Percentiles rank a stretch among this genome's conserved stretches.
These are phyloP conservation scores for Phaethon lepturus DNA, from an alignment of 2,113 vertebrate genomes.

Conservation along the genomic window DNA sequence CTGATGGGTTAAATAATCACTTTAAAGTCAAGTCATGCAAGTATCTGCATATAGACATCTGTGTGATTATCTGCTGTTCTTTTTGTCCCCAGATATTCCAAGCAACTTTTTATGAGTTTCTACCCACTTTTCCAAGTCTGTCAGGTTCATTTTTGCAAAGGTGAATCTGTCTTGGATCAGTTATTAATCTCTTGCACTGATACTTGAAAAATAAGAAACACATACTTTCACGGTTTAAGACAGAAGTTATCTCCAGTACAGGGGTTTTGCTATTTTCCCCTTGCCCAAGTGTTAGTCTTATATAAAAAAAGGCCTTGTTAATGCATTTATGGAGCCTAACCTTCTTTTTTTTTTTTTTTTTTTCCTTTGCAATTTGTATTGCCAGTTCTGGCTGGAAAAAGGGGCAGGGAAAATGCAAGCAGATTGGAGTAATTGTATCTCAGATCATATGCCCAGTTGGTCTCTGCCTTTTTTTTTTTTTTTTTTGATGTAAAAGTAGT, in stretches of 20 bases:
- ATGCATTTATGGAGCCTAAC: background rate
- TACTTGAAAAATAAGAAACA: background rate
- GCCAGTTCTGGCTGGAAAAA: background rate
- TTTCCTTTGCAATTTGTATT: background rate
- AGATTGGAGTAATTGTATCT: background rate
- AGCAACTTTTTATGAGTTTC: background rate
- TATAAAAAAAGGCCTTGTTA: background rate
- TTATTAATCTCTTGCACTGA: background rate
- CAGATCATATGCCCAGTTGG: background rate
- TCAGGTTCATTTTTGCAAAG: background rate
- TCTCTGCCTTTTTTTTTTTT: background rate
- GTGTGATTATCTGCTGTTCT: background rate
- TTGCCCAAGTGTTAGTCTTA: background rate
- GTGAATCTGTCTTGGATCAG: background rate
- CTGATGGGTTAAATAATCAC: background rate
- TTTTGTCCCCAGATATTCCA: background rate
- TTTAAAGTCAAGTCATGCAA: background rate
- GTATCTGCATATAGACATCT: background rate
- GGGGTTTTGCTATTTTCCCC: background rate
- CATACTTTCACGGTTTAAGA: background rate
- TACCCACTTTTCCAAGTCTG: background rate
- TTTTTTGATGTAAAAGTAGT: background rate
- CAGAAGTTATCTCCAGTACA: background rate
- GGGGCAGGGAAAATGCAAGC: background rate
- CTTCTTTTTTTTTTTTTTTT: background rate